Percentiles rank a stretch among this genome's conserved stretches.
Evolutionary conservation across 1,140 invertebrate species (phyloP).

Genomic region (Adoxophyes honmai): DNA sequence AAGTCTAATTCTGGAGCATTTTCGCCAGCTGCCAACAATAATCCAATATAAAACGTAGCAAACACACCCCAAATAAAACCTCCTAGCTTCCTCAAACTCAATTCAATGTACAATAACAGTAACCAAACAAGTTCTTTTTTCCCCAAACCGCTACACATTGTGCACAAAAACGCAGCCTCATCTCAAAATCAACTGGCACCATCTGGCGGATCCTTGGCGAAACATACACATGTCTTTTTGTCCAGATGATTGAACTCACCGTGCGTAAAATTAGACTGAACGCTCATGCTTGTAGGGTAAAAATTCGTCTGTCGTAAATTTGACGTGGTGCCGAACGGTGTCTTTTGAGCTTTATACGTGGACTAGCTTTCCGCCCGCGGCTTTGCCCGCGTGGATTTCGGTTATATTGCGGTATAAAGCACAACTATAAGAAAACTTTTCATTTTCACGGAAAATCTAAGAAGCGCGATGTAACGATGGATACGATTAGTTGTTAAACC

Average conservation of each 20-base stretch:
- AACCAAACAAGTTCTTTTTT: conserved; percentile 17
- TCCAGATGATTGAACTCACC: conserved; percentile 50
- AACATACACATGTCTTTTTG: conserved; percentile 59
- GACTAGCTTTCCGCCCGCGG: no score
- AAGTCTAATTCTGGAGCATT: no score
- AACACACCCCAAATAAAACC: background rate
- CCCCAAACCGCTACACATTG: conserved; percentile 40
- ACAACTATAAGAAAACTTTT: no score
- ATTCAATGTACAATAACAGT: conserved; percentile 15
- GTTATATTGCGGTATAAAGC: no score
- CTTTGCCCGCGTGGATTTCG: no score
- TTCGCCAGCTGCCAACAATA: no score
- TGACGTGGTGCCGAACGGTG: no score
- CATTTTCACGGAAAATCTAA: no score
- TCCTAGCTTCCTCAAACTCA: background rate
- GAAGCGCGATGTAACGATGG: no score
- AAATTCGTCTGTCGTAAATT: background rate
- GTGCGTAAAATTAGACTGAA: conserved; percentile 23
- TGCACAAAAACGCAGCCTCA: conserved; percentile 25
- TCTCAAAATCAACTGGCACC: conserved; percentile 48
- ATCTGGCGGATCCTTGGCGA: conserved; percentile 55
- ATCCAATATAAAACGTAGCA: no score
- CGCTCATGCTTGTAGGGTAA: background rate
- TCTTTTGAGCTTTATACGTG: no score
- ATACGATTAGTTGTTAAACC: no score